Evolutionary conservation across 2,797 vertebrate species (phyloP).

Genomic region (Poliocrania exsul): DNA sequence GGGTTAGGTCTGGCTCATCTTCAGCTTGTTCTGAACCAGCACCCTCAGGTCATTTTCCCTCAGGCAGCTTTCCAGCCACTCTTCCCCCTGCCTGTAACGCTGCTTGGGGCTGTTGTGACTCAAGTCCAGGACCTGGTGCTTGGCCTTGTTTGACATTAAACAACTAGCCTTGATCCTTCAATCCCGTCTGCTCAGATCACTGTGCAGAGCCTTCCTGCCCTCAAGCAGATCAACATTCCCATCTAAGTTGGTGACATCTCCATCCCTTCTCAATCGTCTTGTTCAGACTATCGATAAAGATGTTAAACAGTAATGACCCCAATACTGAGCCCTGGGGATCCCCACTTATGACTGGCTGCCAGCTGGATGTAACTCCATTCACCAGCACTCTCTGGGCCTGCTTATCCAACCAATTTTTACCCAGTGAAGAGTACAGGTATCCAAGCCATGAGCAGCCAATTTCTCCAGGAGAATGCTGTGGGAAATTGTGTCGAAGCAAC

Average conservation of each 20-base stretch:
- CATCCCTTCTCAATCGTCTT: not conserved
- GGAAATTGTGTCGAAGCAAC: not conserved
- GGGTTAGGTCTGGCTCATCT: not conserved
- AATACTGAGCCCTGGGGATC: not conserved
- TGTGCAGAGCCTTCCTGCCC: not conserved
- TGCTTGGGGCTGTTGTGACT: not conserved
- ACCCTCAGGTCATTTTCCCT: not conserved
- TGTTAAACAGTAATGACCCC: not conserved
- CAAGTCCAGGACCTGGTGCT: not conserved
- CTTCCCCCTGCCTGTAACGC: rapidly evolving
- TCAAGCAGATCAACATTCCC: not conserved
- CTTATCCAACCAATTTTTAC: not conserved
- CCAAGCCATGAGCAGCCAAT: not conserved
- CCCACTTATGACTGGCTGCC: not conserved
- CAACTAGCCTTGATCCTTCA: rapidly evolving
- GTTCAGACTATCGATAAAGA: not conserved
- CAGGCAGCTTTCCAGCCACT: not conserved
- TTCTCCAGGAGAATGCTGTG: not conserved
- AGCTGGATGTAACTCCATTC: not conserved
- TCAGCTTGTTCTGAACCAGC: not conserved
- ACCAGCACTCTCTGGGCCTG: not conserved
- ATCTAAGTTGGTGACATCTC: rapidly evolving
- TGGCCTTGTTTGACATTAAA: too few species aligned
- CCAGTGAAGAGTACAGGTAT: not conserved
- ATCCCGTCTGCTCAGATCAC: not conserved